Evolutionary conservation across 2,797 vertebrate genomes (phyloP), one percentile per base, ranked within the genome.

Genomic region (Cottoperca gobio): DNA sequence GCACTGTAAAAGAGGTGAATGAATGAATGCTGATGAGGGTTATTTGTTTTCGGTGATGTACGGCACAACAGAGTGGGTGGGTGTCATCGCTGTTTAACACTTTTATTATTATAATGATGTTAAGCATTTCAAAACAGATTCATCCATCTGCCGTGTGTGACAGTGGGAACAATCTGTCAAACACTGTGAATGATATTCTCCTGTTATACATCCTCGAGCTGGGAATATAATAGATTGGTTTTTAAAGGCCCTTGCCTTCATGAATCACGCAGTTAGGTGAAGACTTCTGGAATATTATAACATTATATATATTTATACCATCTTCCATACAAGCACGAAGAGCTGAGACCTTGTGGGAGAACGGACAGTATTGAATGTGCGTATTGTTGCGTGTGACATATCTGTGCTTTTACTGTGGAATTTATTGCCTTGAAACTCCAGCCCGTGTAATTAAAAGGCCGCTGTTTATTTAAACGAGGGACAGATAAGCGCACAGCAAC

Each of bases 11-110:
- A 77, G 79, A 85, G 81, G 85, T 89, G 90, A 90, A 87, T 88
- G 89, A 88, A 86, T 89, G 89, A 84, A 90, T 91, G 84, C 61
- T 84, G 88, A 91, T 91, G 88, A 85, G 86, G 82, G 80, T 88
- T 92, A 92, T 93, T 93, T 94, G 92, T 93, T 93, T 86, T 73
- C 82, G 35, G 70, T 90, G 88, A 93, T 88, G 89, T 90, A 83
- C 37, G 60, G 88, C 79, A 91, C 87, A 90, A 85, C 82, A 79
- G 76, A 85, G 82, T 76, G 88, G 81, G 79, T 78, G 89, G 81
- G 72, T 86, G 90, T 91, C 89, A 83, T 57, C n/a, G 85, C 86
- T 68, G 83, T 81, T 86, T 84, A 89, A 89, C 84, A 86, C 86
- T 89, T 92, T 87, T 86, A 86, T 93, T 92, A 89, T 92, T 89